Conservation (phyloP, 2,797 vertebrate genomes). For the Parotocinclus haroldoi region DNA sequence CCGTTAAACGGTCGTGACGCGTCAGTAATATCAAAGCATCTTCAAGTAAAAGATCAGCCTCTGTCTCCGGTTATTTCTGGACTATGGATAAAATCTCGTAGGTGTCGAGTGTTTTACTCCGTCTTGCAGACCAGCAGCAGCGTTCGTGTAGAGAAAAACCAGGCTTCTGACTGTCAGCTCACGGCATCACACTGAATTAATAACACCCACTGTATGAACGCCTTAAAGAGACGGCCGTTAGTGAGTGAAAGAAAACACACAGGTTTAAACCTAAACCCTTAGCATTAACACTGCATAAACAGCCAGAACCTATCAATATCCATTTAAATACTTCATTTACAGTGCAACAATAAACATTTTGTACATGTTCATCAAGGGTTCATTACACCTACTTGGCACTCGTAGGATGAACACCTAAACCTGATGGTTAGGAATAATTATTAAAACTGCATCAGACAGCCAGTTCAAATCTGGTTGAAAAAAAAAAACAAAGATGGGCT, state of each 20-base stretch:
- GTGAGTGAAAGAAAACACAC: background rate
- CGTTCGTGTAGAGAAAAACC: background rate
- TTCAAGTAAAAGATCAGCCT: constrained; percentile 21
- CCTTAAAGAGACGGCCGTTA: constrained; percentile 76
- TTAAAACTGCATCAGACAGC: too few species aligned
- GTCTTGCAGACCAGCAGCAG: background rate
- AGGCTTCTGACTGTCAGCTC: constrained; percentile 34
- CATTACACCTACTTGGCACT: too few species aligned
- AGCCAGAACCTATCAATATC: background rate
- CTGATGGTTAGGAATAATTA: too few species aligned
- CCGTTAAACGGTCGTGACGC: constrained; percentile 49
- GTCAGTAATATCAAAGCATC: constrained; percentile 57
- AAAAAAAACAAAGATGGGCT: too few species aligned
- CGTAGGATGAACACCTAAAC: too few species aligned
- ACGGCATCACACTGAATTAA: constrained; percentile 71
- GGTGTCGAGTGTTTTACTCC: background rate
- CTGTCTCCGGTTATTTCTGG: too few species aligned
- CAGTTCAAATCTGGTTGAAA: too few species aligned
- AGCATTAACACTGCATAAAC: too few species aligned
- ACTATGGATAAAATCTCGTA: background rate
- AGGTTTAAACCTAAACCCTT: too few species aligned
- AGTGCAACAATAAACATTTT: too few species aligned
- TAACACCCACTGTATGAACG: constrained; percentile 59
- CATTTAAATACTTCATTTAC: too few species aligned
- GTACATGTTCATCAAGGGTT: too few species aligned